Evolutionary conservation across 2,888 invertebrate species (phyloP).

Genomic region (Watsonalla binaria): DNA sequence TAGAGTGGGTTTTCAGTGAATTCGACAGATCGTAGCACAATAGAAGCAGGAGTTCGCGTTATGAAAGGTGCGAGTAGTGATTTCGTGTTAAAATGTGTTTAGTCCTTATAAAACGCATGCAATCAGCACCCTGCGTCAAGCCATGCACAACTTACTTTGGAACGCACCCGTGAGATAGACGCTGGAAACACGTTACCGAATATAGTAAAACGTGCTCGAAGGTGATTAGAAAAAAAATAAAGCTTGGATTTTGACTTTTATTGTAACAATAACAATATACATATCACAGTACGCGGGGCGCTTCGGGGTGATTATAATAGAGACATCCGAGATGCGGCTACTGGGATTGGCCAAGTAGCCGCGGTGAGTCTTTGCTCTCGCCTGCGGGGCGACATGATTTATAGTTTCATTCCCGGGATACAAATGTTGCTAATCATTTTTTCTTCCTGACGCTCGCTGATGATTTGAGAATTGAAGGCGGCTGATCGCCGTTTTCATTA

Average conservation of each 20-base stretch:
- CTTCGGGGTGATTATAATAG: constrained; percentile 63
- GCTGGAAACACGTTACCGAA: constrained; percentile 43
- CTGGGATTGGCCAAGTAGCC: constrained; percentile 44
- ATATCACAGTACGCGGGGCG: constrained; percentile 79
- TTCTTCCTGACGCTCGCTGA: constrained; percentile 75
- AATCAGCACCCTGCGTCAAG: constrained; percentile 63
- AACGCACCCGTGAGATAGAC: constrained; percentile 37
- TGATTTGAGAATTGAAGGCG: constrained; percentile 74
- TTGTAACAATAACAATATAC: constrained; percentile 77
- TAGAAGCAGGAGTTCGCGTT: constrained; percentile 26
- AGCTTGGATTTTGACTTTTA: constrained; percentile 63
- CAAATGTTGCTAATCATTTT: constrained; percentile 54
- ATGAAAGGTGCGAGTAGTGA: constrained; percentile 44
- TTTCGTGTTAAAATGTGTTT: constrained; percentile 35
- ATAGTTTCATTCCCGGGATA: constrained; percentile 41
- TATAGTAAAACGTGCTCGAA: constrained; percentile 48
- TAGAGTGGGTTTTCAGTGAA: constrained; percentile 24
- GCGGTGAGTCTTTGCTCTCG: constrained; percentile 56
- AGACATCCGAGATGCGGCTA: constrained; percentile 56
- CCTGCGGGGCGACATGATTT: constrained; percentile 46
- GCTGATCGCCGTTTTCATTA: constrained; percentile 76
- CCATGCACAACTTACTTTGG: constrained; percentile 75
- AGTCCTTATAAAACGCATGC: constrained; percentile 63
- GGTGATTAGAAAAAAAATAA: constrained; percentile 55
- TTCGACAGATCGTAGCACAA: constrained; percentile 30